phyloP scores from a whole-genome alignment of 92 coral and sea anemone genomes.

The Meandrina meandrites region DNA sequence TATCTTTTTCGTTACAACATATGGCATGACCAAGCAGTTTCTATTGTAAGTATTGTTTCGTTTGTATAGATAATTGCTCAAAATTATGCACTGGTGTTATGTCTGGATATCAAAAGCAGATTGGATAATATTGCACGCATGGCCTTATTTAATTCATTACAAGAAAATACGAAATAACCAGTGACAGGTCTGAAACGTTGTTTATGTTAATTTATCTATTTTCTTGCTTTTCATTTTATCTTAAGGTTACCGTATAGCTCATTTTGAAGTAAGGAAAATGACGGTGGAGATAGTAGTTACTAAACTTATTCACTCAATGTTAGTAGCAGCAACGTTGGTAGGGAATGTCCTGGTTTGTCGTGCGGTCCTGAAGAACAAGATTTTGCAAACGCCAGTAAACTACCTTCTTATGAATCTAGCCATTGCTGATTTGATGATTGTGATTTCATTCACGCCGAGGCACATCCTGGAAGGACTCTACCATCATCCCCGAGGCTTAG shows the following conservation, averaged over 20 bases:
- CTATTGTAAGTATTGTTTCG: too few species aligned
- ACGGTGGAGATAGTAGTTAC: background rate
- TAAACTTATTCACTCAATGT: background rate
- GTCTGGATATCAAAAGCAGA: too few species aligned
- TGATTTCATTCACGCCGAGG: conserved; percentile 14
- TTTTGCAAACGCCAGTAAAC: conserved; percentile 17
- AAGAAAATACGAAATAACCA: too few species aligned
- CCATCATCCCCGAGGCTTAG: conserved; percentile 33
- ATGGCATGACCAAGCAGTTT: too few species aligned
- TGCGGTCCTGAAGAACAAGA: conserved; percentile 1
- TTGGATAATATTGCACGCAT: too few species aligned
- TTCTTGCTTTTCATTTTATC: too few species aligned
- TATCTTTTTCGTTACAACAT: too few species aligned
- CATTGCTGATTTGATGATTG: conserved; percentile 40
- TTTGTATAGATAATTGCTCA: too few species aligned
- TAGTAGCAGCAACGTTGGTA: background rate
- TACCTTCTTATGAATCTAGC: conserved; percentile 35
- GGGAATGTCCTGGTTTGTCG: conserved; percentile 28
- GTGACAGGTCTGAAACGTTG: too few species aligned
- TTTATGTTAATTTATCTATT: background rate
- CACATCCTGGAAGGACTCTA: conserved; percentile 26
- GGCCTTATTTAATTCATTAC: too few species aligned
- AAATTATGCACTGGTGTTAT: too few species aligned
- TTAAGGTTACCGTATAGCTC: too few species aligned
- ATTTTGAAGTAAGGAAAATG: background rate